Evolutionary conservation across 2,888 invertebrate species (phyloP).

Genomic region (Eugnorisma glareosa): DNA sequence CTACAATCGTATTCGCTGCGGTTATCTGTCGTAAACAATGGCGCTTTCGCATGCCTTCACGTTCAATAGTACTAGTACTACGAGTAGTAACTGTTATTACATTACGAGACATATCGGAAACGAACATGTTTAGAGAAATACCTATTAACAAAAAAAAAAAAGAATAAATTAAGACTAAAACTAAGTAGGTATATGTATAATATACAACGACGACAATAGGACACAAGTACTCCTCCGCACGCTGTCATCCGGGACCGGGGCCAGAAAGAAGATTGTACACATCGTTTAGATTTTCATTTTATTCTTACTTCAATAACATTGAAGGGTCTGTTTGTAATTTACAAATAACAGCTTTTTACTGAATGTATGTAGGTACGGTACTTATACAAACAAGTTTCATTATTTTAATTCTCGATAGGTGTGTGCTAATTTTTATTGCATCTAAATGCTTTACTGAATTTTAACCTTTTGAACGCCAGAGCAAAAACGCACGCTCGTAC

Average conservation of each 20-base stretch:
- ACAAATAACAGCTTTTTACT: no score
- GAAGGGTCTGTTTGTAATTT: no score
- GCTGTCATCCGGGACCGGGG: not conserved
- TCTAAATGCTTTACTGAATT: not conserved
- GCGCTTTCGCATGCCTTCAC: constrained; percentile 63
- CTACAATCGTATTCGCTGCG: constrained; percentile 67
- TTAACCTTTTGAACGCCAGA: no score
- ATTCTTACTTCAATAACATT: no score
- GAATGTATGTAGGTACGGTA: no score
- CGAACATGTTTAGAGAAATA: not conserved
- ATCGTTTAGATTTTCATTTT: not conserved
- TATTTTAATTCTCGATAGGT: not conserved
- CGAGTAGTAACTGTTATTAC: not conserved
- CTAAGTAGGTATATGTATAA: not conserved
- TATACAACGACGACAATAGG: not conserved
- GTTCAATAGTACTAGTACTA: constrained; percentile 29
- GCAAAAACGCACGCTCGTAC: no score
- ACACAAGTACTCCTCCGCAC: not conserved
- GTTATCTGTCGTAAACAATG: constrained; percentile 74
- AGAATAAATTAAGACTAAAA: not conserved
- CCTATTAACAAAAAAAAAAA: not conserved
- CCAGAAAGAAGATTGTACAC: not conserved
- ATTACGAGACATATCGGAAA: not conserved
- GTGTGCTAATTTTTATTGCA: not conserved
- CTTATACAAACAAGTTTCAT: not conserved